Base-by-base conservation (phyloP, 2,113 vertebrate species). In the Cyanoramphus novaezelandiae region DNA sequence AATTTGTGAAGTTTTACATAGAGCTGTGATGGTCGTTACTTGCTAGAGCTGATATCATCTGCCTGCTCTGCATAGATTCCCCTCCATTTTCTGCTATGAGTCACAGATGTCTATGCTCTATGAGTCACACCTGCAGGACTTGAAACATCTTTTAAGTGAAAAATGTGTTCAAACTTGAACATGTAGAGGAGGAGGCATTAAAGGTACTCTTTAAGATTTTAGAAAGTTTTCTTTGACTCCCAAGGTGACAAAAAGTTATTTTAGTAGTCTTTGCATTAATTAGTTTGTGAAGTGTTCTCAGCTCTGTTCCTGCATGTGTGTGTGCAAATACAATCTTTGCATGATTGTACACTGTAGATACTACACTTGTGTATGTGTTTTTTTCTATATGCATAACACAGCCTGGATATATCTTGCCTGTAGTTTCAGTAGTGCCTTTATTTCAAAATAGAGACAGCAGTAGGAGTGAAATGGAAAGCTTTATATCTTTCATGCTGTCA, bases 111-210 rank as follows among this genome's bases (percentile, higher is more conserved):
- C 92, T 93, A 50, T 97, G 88, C 85, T 94, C 77, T 72, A 33
- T 55, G 64, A 95, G 93, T 98, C 96, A 97, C 97, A 98, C 94
- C 97, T 98, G 97, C 94, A 97, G 85, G 88, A 90, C 79, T 95
- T 97, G 96, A 97, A 92, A 94, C 49, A 94, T 84, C 46, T 50
- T 86, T 84, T 83, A 84, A 75, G 11, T 72, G 77, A 78, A 97
- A 97, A 95, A 97, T 96, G 62, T 95, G 93, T 97, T 94, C 62
- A 91, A 95, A 96, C 76, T 92, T 95, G 85, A 97, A 96, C 33
- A 62, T 39, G 64, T 83, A 82, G 83, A 79, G 68, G 41, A 92
- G 92, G 92, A 88, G 67, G 64, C 43, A 69, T 64, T 90, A 85
- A 95, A 91, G 37, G 57, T 81, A 71, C 39, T 75, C 3, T 47